Evolutionary conservation across 2,797 vertebrate species (phyloP), one percentile per base, ranked within the genome.

Genomic region (Clamator glandarius): DNA sequence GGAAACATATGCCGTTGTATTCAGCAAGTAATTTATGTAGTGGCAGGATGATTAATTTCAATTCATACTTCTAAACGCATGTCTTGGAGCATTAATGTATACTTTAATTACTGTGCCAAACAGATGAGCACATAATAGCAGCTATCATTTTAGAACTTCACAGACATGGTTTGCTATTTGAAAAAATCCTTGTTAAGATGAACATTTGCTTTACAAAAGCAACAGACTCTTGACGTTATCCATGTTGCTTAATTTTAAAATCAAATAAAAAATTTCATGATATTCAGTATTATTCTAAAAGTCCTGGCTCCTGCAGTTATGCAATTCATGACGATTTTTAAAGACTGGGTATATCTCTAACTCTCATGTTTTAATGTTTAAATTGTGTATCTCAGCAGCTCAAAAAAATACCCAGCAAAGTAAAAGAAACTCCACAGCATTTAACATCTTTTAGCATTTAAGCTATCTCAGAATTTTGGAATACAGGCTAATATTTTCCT

Each of bases 101-200:
- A 68, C 62, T 78, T 91, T 84, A 88, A 92, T 87, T 82, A 91
- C 73, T 54, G 67, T 55, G 63, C 48, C 48, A 59, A 85, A 73
- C 61, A 95, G 72, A 92, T 33, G 58, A 92, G 58, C 82, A 66
- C 46, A 69, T 69, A 91, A 91, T 52, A 94, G 90, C 85, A 91
- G 54, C 48, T 73, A 73, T 68, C 59, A 86, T 73, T 91, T 66
- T 39, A 86, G 61, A 96, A 91, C 55, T 82, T 82, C 46, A 77
- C 42, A 85, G 79, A 59, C 3, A 9, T 5, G 36, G 79, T 25
- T 93, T 69, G n/a, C 44, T 44, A 61, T 72, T 61, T 35, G 67
- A 66, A 88, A 89, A 93, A 89, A 20, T 0, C n/a, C 26, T 55
- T 48, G 41, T 74, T 17, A 75, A 21, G 36, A 79, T 5, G 41